Percentiles rank a stretch among this genome's conserved stretches.
phyloP scores from a whole-genome alignment of 2,888 invertebrate species.

The Coecobrya sp. region DNA sequence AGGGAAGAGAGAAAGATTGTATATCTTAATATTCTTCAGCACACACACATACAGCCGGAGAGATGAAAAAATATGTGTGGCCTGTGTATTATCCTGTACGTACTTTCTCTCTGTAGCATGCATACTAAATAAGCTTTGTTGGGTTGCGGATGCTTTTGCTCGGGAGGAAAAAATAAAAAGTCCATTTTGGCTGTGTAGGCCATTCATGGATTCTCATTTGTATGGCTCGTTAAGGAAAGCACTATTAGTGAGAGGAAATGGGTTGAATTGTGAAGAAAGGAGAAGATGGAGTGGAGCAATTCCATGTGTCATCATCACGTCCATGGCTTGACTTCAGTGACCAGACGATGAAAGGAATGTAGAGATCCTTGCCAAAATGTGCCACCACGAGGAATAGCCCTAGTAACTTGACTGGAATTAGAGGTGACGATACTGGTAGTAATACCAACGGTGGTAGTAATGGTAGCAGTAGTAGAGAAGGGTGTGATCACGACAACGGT shows the following conservation, averaged over 20 bases:
- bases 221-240: conserved; percentile 85
- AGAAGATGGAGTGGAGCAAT: conserved; percentile 83
- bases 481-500: neutral
- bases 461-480: neutral
- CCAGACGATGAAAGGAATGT: conserved; percentile 71
- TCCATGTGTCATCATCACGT: conserved; percentile 81
- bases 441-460: neutral
- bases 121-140: conserved; percentile 60
- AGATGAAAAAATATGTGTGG: neutral
- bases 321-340: conserved; percentile 75
- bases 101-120: conserved; percentile 20
- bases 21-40: conserved; percentile 33
- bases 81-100: conserved; percentile 10
- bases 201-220: conserved; percentile 85
- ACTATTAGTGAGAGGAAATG: conserved; percentile 84
- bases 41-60: neutral
- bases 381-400: neutral
- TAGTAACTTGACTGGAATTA: conserved; percentile 25
- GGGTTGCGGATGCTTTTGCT: neutral
- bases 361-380: conserved; percentile 73
- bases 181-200: conserved; percentile 73
- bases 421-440: conserved; percentile 56
- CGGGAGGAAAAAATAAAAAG: neutral
- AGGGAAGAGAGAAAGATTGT: neutral
- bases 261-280: conserved; percentile 85